These are phyloP conservation scores for Fregata magnificens DNA, from an alignment of 2,113 vertebrate genomes.

Conservation along the genomic window DNA sequence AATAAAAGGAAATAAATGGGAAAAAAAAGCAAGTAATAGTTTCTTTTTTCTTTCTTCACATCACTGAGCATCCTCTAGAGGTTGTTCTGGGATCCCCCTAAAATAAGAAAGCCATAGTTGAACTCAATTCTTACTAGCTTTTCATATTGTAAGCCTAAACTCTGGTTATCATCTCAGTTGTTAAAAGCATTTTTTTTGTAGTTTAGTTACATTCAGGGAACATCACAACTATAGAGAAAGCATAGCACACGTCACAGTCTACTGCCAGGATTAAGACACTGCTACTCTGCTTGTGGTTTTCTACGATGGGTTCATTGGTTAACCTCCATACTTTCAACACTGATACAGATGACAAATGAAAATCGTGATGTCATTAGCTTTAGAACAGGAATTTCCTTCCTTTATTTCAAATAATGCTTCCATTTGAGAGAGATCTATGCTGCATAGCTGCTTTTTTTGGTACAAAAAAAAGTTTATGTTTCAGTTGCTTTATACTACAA, in stretches of 20 bases:
- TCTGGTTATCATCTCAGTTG: background rate
- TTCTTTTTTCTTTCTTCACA: conserved; percentile 79
- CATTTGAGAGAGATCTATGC: background rate
- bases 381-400: background rate
- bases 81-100: conserved; percentile 87
- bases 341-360: background rate
- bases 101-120: background rate
- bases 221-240: background rate
- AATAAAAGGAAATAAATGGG: conserved; percentile 44
- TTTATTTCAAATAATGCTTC: background rate
- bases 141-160: background rate
- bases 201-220: background rate
- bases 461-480: background rate
- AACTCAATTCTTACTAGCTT: background rate
- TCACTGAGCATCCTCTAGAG: conserved; percentile 89
- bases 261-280: background rate
- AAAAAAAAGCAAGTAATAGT: background rate
- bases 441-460: background rate
- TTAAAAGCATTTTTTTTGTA: background rate
- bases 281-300: background rate
- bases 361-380: background rate
- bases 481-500: background rate
- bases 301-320: rapidly evolving
- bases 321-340: background rate
- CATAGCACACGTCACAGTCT: rapidly evolving